Percentiles rank a stretch among this genome's conserved stretches.
These are phyloP conservation scores for Drosophila paranaensis DNA, from an alignment of 2,888 invertebrate genomes.

Conservation along the genomic window DNA sequence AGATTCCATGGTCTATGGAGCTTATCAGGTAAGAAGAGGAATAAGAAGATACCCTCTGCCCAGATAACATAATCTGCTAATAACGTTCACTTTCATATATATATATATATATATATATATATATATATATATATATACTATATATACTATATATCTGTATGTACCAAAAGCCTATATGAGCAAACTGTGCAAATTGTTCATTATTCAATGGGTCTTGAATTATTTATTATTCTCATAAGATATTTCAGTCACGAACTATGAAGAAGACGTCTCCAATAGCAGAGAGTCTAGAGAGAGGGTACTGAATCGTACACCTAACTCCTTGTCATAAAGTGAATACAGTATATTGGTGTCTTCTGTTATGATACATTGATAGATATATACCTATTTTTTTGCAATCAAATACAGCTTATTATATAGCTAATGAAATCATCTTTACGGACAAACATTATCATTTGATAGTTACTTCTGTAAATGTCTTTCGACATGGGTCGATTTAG, in stretches of 20 bases:
- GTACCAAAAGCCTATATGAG: background rate
- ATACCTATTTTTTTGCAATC: too few relatives aligned
- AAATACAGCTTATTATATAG: too few relatives aligned
- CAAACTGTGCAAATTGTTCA: too few relatives aligned
- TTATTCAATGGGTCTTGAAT: background rate
- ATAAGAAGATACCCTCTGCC: background rate
- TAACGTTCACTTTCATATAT: background rate
- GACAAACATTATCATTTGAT: too few relatives aligned
- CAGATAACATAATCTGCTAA: slow-evolving; percentile 1
- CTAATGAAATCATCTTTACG: too few relatives aligned
- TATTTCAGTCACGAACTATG: background rate
- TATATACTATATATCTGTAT: background rate
- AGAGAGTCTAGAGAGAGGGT: too few relatives aligned
- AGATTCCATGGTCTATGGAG: background rate
- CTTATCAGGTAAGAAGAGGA: background rate
- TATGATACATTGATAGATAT: too few relatives aligned
- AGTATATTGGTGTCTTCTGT: background rate
- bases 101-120: background rate
- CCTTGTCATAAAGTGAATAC: too few relatives aligned
- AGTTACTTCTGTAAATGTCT: too few relatives aligned
- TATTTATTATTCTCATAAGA: background rate
- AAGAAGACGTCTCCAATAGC: background rate
- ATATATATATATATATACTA: background rate
- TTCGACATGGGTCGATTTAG: background rate
- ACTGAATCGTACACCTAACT: background rate